Conservation (phyloP, 2,888 invertebrate species). For the Phyllotreta cruciferae region DNA sequence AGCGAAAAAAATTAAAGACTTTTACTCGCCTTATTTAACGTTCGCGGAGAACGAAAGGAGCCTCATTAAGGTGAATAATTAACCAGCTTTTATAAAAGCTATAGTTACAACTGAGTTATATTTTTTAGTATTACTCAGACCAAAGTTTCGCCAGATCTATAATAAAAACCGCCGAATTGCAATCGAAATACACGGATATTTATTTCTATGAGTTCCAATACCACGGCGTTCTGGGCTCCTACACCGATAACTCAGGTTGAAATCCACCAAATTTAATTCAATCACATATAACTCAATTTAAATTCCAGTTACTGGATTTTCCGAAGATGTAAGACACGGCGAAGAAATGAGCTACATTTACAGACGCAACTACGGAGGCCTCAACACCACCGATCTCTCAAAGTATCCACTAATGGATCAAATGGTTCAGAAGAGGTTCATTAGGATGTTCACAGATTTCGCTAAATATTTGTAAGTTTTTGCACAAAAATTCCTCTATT, state of each 20-base stretch:
- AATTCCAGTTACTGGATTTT: conserved; percentile 35
- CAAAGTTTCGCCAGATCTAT: conserved; percentile 43
- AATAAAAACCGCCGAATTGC: conserved; percentile 43
- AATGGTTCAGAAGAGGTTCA: conserved; percentile 39
- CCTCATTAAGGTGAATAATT: conserved; percentile 24
- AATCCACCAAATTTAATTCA: background rate
- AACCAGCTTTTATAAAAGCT: background rate
- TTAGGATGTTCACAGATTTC: conserved; percentile 44
- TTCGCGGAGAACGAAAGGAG: conserved; percentile 19
- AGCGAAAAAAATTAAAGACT: conserved; percentile 35
- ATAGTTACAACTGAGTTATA: background rate
- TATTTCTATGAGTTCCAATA: conserved; percentile 45
- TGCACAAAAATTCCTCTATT: background rate
- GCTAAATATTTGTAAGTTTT: conserved; percentile 45
- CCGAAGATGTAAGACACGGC: conserved; percentile 40
- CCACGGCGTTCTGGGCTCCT: conserved; percentile 39
- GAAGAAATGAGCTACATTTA: conserved; percentile 43
- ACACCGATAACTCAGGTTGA: conserved; percentile 38
- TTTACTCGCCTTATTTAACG: conserved; percentile 34
- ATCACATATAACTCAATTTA: background rate
- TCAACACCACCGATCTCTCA: conserved; percentile 40
- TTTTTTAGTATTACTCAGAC: conserved; percentile 43
- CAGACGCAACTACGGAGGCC: conserved; percentile 36
- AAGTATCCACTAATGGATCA: conserved; percentile 41
- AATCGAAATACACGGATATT: conserved; percentile 40